These are phyloP conservation scores for Megalurothrips usitatus DNA, from an alignment of 2,888 invertebrate species.

Conservation along the genomic window DNA sequence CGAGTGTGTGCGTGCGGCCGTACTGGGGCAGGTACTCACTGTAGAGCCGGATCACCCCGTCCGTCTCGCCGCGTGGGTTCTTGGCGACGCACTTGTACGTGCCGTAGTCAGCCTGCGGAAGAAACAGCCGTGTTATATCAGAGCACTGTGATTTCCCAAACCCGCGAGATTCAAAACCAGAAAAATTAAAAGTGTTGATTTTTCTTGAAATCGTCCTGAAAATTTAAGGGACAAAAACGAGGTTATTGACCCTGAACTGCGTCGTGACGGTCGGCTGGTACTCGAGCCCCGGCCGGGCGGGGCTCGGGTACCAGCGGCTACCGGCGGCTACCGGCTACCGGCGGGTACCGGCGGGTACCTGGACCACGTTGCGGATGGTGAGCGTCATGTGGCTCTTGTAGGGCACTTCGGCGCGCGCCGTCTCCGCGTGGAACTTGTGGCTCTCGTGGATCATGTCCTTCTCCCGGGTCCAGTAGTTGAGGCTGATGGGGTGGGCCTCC, in stretches of 20 bases:
- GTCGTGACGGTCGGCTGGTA: no score
- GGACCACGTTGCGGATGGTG: constrained; percentile 66
- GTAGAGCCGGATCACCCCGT: constrained; percentile 82
- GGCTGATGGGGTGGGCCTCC: constrained; percentile 84
- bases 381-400: constrained; percentile 87
- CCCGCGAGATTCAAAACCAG: no score
- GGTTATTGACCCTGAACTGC: no score
- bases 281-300: no score
- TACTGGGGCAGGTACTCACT: constrained; percentile 60
- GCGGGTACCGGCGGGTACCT: constrained; percentile 35
- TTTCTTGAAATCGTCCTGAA: no score
- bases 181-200: no score
- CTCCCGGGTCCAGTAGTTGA: constrained; percentile 86
- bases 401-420: constrained; percentile 43
- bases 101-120: constrained; percentile 69
- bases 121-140: constrained; percentile 30
- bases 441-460: constrained; percentile 87
- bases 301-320: no score
- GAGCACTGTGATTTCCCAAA: no score
- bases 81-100: constrained; percentile 85
- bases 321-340: no score
- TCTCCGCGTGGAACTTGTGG: constrained; percentile 59
- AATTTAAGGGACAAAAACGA: no score
- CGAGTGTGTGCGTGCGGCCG: no score
- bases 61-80: constrained; percentile 86